Base-by-base conservation (phyloP, 1,140 invertebrate genomes). In the Danaus melanippus region DNA sequence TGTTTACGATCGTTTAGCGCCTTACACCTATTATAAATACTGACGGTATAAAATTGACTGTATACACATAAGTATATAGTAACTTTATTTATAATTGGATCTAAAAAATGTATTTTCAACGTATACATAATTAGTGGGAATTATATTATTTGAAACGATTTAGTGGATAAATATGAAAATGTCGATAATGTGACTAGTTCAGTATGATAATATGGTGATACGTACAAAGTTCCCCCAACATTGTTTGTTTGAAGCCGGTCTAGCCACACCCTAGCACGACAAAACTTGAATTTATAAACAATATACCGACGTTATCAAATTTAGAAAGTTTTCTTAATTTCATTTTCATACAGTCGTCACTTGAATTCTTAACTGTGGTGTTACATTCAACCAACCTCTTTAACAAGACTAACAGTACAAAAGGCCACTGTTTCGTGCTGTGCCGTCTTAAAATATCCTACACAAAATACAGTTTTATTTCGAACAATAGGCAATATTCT, bases 1-100 rank as follows among this genome's bases (percentile, higher is more conserved):
- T 78, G 77, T 85, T 84, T 79, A 82, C 76, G 60, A 68, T 63
- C 74, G 71, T 76, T 82, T 74, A 75, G 62, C 69, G 66, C 74
- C 71, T 78, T 69, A 73, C 66, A 73, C 63, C 70, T 69, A 68
- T 70, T 68, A 72, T 67, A 56, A 68, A 66, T 75, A 65, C 60
- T 67, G 63, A 65, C 61, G 56, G 44, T 62, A 42, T 58, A 52
- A 64, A 63, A 65, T 62, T 32, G 5, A 32, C 21, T 32, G 6
- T 32, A 32, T 32, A 32, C 7, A 32, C 2, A 32, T 32, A 32
- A 1, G 6, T 32, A 32, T 32, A 32, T 32, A 32, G 21, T 1
- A 3, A 32, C 21, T 32, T 32, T 32, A 5, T 8, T 32, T 32
- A 32, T 32, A 32, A 7, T 32, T 8, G 2, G 21, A 49, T 55